Conservation (phyloP, 2,113 vertebrate genomes). For the Amphiprion percula region DNA sequence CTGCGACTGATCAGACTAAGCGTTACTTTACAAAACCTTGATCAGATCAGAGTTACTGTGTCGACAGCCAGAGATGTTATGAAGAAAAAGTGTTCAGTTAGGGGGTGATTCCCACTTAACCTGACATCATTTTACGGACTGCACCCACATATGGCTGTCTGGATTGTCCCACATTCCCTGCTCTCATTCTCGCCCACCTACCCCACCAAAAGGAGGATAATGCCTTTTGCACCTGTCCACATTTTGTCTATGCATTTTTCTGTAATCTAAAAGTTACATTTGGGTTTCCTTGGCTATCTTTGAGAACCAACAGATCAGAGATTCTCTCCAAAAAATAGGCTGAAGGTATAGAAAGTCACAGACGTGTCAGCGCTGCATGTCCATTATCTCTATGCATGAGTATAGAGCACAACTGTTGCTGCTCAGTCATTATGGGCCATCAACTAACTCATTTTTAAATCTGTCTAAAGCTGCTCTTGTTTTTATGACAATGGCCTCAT, state of each 20-base stretch:
- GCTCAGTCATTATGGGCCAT: conserved; percentile 32
- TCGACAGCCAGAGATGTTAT: background rate
- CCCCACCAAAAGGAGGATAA: conserved; percentile 54
- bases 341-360: conserved; percentile 28
- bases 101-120: conserved; percentile 20
- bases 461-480: conserved; percentile 50
- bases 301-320: conserved; percentile 65
- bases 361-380: conserved; percentile 2
- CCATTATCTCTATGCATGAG: conserved; percentile 12
- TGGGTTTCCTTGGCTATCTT: conserved; percentile 42
- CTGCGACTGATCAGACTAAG: too few species aligned
- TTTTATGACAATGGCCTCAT: conserved; percentile 5
- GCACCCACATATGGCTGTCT: conserved; percentile 11
- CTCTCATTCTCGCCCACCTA: conserved; percentile 41
- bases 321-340: conserved; percentile 11
- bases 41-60: background rate
- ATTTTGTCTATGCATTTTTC: conserved; percentile 37
- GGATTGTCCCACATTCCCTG: conserved; percentile 59
- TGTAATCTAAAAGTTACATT: conserved; percentile 56
- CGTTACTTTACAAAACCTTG: background rate
- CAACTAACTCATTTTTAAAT: conserved; percentile 63
- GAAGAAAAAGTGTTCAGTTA: background rate
- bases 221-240: conserved; percentile 59
- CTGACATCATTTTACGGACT: conserved; percentile 49
- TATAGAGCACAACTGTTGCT: conserved; percentile 42